Evolutionary conservation across 2,797 vertebrate species (phyloP), one percentile per base, ranked within the genome.

Genomic region (Dromococcyx pavoninus): DNA sequence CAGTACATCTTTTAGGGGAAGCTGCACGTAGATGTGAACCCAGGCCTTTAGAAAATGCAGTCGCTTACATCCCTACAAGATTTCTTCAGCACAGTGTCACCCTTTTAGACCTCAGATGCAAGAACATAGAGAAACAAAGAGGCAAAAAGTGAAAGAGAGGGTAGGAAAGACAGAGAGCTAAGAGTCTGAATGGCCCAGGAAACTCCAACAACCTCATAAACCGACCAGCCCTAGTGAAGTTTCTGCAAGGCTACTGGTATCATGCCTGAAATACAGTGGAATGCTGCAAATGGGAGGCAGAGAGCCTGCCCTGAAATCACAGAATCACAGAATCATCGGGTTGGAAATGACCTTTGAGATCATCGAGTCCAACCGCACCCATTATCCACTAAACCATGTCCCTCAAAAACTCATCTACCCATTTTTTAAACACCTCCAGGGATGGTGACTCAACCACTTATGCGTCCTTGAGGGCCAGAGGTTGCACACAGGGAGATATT

Each of bases 1-100:
- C 4, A 2, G 44, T 41, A n/a, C 17, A 33, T 17, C 11, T 82
- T 37, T 53, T 7, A 28, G 54, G 15, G 33, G 32, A 71, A 74
- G 32, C 46, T 48, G 25, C 37, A 71, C 0, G 0, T 17, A 32
- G 32, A 27, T 24, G 3, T n/a, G n/a, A n/a, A n/a, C n/a, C n/a
- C n/a, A n/a, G n/a, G n/a, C n/a, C n/a, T n/a, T n/a, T n/a, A n/a
- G n/a, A n/a, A n/a, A n/a, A n/a, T n/a, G n/a, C n/a, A n/a, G n/a
- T n/a, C n/a, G n/a, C n/a, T n/a, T n/a, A n/a, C n/a, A n/a, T n/a
- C n/a, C n/a, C n/a, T n/a, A n/a, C 9, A 33, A 53, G 37, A 10
- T 78, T 44, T 54, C 19, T 48, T 77, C 43, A 30, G 22, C 14
- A 54, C 39, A 43, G 9, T 71, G 9, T 39, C 62, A 86, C 27